phyloP scores from a whole-genome alignment of 1,140 invertebrate species.

The Sinonovacula constricta region DNA sequence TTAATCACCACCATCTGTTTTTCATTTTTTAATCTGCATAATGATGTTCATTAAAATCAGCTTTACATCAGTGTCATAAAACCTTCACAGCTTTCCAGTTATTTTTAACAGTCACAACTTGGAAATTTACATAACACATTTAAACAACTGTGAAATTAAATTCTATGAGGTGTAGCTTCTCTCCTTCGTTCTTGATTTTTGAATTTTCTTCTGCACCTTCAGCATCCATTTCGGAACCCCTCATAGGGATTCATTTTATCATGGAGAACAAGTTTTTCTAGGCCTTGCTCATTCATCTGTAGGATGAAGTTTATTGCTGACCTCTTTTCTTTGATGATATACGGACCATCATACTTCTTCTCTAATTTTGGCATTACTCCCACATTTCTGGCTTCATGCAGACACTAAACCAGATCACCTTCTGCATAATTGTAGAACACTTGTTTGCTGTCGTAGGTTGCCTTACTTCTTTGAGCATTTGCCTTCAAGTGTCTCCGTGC shows the following conservation, averaged over 20 bases:
- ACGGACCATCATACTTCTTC: slow-evolving; percentile 18
- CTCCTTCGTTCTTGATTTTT: no score
- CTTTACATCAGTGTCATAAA: no score
- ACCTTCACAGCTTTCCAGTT: no score
- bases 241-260: slow-evolving; percentile 9
- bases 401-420: slow-evolving; percentile 19
- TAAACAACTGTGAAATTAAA: no score
- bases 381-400: no score
- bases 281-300: not conserved
- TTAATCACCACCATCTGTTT: no score
- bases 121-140: no score
- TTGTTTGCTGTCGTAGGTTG: slow-evolving; percentile 8
- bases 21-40: no score
- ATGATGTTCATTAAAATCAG: no score
- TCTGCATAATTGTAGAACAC: not conserved
- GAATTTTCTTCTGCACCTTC: slow-evolving; percentile 3
- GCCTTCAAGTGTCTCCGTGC: not conserved
- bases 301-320: not conserved
- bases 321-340: not conserved
- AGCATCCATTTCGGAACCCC: not conserved
- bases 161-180: no score
- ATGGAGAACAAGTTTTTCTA: not conserved
- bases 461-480: slow-evolving; percentile 8
- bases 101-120: no score
- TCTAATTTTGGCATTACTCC: no score